Percentiles rank a stretch among this genome's conserved stretches.
phyloP scores from a whole-genome alignment of 2,113 vertebrate species.

The Caranx melampygus region DNA sequence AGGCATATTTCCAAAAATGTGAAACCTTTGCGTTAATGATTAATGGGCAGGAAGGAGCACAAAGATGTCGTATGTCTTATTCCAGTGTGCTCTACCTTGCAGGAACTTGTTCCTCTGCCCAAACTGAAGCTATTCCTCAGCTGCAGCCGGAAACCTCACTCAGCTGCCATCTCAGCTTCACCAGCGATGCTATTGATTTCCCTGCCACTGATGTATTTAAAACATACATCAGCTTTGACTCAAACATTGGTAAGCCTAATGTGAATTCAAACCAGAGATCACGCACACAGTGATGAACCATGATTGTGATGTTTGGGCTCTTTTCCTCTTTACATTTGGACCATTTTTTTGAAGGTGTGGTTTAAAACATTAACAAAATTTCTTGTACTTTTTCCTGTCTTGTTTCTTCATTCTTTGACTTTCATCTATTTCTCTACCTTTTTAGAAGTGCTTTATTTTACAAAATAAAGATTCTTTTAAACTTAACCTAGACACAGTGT shows the following conservation, averaged over 20 bases:
- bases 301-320: background rate
- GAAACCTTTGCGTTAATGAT: background rate
- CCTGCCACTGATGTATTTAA: slow-evolving; percentile 85
- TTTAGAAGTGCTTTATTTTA: background rate
- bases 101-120: slow-evolving; percentile 89
- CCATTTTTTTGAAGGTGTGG: background rate
- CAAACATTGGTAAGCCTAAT: slow-evolving; percentile 81
- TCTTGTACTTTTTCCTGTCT: background rate
- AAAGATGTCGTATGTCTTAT: background rate
- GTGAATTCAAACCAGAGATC: background rate
- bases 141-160: slow-evolving; percentile 88
- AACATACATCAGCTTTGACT: slow-evolving; percentile 86
- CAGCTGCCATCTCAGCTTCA: slow-evolving; percentile 89
- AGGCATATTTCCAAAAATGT: background rate
- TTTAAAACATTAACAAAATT: background rate
- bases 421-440: slow-evolving; percentile 10
- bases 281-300: background rate
- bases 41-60: background rate
- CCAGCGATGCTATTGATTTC: slow-evolving; percentile 84
- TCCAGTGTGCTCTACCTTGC: slow-evolving; percentile 7
- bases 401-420: background rate
- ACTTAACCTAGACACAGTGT: background rate
- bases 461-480: slow-evolving; percentile 3
- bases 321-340: background rate
- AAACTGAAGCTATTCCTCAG: slow-evolving; percentile 83